These are phyloP conservation scores for Lethenteron camtschaticum DNA, from an alignment of 2,113 vertebrate species.

Conservation along the genomic window DNA sequence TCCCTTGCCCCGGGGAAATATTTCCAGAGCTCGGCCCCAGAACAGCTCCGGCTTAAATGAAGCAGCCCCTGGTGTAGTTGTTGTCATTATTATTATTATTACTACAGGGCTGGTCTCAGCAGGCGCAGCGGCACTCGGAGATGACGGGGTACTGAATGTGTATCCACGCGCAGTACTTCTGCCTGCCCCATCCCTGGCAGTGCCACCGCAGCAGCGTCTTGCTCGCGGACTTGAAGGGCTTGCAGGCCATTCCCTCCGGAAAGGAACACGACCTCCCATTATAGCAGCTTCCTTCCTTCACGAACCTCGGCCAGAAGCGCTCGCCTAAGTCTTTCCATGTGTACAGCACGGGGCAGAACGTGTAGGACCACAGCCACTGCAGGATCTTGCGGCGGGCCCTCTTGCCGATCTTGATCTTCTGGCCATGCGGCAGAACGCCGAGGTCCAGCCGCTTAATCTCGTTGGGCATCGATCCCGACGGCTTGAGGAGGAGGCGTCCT, in stretches of 20 bases:
- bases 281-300: constrained; percentile 2
- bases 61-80: no score
- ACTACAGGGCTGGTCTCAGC: neutral
- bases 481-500: neutral
- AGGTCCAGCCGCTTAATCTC: constrained; percentile 3
- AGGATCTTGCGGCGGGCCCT: constrained; percentile 5
- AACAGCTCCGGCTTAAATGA: no score
- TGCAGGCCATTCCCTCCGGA: constrained; percentile 3
- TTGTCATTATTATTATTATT: no score
- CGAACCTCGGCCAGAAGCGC: constrained; percentile 1
- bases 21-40: no score
- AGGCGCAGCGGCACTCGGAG: constrained; percentile 4
- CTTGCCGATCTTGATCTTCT: constrained; percentile 3
- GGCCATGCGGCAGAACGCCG: neutral
- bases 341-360: neutral
- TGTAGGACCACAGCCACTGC: constrained; percentile 3
- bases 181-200: constrained; percentile 4
- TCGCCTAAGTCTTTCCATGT: constrained; percentile 2
- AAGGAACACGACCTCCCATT: constrained; percentile 1
- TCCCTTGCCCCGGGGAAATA: no score
- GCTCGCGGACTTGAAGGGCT: constrained; percentile 3
- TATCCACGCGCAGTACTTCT: constrained; percentile 4
- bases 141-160: constrained; percentile 3
- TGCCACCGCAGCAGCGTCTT: constrained; percentile 2
- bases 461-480: neutral